Conservation (phyloP, 1,140 invertebrate genomes). For the Gryon sp. region DNA sequence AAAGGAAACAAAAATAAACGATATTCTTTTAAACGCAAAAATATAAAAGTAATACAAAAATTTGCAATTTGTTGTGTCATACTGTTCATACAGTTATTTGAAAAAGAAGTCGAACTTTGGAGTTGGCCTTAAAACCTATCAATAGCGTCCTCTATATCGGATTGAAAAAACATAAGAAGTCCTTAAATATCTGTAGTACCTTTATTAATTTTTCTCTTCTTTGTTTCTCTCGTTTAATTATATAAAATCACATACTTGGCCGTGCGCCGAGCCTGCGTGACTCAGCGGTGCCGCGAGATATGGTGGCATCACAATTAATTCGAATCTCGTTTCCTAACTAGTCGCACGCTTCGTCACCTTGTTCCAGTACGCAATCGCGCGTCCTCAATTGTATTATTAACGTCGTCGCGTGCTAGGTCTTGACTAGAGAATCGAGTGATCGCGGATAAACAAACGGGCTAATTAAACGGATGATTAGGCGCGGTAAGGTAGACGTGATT, state of each 20-base stretch:
- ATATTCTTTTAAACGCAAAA: no score
- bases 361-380: constrained; percentile 62
- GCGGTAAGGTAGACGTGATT: constrained; percentile 59
- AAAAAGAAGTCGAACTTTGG: constrained; percentile 5
- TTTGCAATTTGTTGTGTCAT: no score
- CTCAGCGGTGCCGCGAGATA: constrained; percentile 79
- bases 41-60: no score
- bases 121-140: constrained; percentile 7
- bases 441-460: constrained; percentile 59
- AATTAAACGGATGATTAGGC: constrained; percentile 58
- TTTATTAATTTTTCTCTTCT: constrained; percentile 27
- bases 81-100: background rate
- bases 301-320: constrained; percentile 81
- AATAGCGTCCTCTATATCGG: constrained; percentile 35
- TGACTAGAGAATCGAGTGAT: constrained; percentile 64
- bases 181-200: constrained; percentile 73
- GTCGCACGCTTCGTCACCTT: constrained; percentile 67
- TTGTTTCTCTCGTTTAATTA: constrained; percentile 46
- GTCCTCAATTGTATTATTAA: constrained; percentile 59
- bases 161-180: constrained; percentile 68
- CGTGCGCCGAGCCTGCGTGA: constrained; percentile 77
- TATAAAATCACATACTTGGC: constrained; percentile 81
- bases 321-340: constrained; percentile 76
- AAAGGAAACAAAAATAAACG: no score
- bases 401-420: constrained; percentile 66